Percentiles rank a stretch among this genome's conserved stretches.
Conservation (phyloP, 1,140 invertebrate genomes). For the Lordiphosa stackelbergi region DNA sequence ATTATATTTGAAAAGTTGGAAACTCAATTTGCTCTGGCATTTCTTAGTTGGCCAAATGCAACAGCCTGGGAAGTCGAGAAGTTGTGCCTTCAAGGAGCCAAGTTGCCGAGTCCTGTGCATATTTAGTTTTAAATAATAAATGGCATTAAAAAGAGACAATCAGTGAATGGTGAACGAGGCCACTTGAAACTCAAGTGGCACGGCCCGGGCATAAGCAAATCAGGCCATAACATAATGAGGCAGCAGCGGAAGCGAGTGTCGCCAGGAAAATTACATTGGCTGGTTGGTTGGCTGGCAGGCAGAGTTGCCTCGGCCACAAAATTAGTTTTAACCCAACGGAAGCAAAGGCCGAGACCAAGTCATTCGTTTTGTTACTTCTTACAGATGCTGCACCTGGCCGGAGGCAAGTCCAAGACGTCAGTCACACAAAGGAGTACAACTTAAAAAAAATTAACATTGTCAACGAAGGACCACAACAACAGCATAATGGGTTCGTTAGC, state of each 20-base stretch:
- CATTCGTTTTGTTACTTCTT: slow-evolving; percentile 39
- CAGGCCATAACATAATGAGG: slow-evolving; percentile 63
- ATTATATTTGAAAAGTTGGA: slow-evolving; percentile 68
- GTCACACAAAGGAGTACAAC: slow-evolving; percentile 39
- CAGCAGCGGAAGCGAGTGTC: slow-evolving; percentile 49
- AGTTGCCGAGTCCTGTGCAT: slow-evolving; percentile 41
- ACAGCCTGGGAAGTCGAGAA: slow-evolving; percentile 47
- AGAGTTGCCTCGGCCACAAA: slow-evolving; percentile 54
- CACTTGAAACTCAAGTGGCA: slow-evolving; percentile 58
- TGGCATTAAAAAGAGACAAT: slow-evolving; percentile 28
- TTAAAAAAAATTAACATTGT: slow-evolving; percentile 29
- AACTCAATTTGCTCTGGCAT: slow-evolving; percentile 59
- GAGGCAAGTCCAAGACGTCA: slow-evolving; percentile 29
- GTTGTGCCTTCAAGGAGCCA: slow-evolving; percentile 40
- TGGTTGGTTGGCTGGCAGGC: slow-evolving; percentile 20
- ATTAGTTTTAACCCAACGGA: slow-evolving; percentile 72
- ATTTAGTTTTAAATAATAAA: slow-evolving; percentile 70
- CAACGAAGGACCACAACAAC: slow-evolving; percentile 48
- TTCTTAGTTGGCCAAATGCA: slow-evolving; percentile 50
- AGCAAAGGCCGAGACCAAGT: slow-evolving; percentile 29
- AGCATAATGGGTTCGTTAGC: slow-evolving; percentile 81
- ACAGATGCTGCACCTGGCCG: slow-evolving; percentile 57
- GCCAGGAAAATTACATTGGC: slow-evolving; percentile 57
- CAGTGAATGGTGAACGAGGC: slow-evolving; percentile 15
- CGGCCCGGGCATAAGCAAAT: slow-evolving; percentile 47